A percentile compares a stretch with the other conserved stretches of the same genome.
Evolutionary conservation across 1,140 invertebrate genomes (phyloP).

Genomic region (Odontomachus brunneus): DNA sequence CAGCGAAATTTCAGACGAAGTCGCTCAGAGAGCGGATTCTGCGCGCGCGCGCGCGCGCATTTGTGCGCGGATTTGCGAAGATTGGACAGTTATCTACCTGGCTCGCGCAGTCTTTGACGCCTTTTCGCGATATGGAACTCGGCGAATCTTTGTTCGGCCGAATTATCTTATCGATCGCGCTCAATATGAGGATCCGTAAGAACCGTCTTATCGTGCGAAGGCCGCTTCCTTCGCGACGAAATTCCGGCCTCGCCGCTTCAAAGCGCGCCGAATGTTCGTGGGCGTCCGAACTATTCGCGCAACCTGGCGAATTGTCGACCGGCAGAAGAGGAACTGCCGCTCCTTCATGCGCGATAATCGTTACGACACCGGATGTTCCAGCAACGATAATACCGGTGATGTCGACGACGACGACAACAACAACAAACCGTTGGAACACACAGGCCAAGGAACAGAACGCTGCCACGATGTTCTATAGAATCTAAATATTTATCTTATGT

Average conservation of each 20-base stretch:
- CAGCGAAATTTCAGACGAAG: too few species aligned
- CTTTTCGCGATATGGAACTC: constrained; percentile 11
- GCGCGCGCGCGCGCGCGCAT: too few species aligned
- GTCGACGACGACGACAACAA: neutral
- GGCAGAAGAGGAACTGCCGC: neutral
- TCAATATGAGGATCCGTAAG: constrained; percentile 24
- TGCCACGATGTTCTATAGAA: neutral
- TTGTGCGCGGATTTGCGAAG: too few species aligned
- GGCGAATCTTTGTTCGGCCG: constrained; percentile 4
- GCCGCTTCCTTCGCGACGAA: neutral
- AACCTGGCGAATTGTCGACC: too few species aligned
- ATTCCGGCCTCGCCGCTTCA: neutral
- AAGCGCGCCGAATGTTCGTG: neutral
- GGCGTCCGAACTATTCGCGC: neutral
- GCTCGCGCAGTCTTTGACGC: neutral
- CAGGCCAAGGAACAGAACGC: neutral
- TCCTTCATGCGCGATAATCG: neutral
- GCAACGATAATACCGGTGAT: neutral
- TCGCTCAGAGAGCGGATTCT: too few species aligned
- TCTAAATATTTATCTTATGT: too few species aligned
- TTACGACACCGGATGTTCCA: constrained; percentile 33
- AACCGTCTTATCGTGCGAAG: constrained; percentile 35
- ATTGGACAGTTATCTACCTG: constrained; percentile 7
- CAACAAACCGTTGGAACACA: constrained; percentile 15
- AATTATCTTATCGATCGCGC: constrained; percentile 45